Evolutionary conservation across 1,140 invertebrate genomes (phyloP).

Genomic region (Brachionus manjavacas): DNA sequence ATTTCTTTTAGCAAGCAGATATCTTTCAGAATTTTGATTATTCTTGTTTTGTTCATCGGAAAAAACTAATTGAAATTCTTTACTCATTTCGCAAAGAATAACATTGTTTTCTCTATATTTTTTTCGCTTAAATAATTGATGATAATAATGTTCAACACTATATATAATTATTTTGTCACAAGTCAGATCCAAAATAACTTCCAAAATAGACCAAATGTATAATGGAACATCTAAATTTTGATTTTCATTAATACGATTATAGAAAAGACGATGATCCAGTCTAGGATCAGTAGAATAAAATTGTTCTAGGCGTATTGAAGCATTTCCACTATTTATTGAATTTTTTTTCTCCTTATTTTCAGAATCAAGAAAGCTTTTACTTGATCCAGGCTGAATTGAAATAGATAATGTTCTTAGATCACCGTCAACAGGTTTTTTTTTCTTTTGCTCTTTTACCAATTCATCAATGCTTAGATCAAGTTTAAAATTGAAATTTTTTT

Average conservation of each 20-base stretch:
- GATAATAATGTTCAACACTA: constrained; percentile 7
- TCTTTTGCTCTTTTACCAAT: not conserved
- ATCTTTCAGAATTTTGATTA: not conserved
- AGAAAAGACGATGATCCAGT: not conserved
- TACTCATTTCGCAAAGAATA: not conserved
- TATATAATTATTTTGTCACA: not conserved
- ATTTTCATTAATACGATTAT: not conserved
- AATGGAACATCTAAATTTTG: not conserved
- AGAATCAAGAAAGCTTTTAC: no score
- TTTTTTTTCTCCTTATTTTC: not conserved
- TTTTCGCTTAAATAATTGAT: not conserved
- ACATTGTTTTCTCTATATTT: not conserved
- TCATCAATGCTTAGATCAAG: not conserved
- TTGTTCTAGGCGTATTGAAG: not conserved
- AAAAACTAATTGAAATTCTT: not conserved
- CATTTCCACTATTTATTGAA: not conserved
- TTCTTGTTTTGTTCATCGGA: not conserved
- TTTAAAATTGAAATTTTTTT: not conserved
- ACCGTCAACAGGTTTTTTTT: not conserved
- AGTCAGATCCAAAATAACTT: not conserved
- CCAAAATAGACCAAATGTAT: not conserved
- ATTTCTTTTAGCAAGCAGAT: not conserved
- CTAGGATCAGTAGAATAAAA: not conserved
- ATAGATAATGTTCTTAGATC: not conserved
- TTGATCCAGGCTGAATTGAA: not conserved